Base-by-base conservation (phyloP, 2,888 invertebrate species). In the Mythimna pallens region DNA sequence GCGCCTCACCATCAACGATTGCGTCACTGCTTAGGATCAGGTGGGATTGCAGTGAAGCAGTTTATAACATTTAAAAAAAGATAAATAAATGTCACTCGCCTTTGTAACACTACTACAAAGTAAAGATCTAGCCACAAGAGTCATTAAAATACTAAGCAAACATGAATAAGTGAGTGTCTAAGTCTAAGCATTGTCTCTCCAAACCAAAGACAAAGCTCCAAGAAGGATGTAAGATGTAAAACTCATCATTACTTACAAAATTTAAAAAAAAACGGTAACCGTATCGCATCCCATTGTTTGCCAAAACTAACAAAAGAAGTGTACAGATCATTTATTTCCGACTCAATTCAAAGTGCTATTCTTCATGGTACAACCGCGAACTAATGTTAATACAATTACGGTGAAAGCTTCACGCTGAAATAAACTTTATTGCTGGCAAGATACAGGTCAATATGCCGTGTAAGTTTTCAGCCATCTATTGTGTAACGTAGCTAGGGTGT, bases 291-390 rank as follows among this genome's bases (percentile, higher is more conserved):
- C 85, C 73, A 86, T 86, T 86, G 86, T 86, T 86, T 81, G 86
- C 83, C 85, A 86, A 86, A 86, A 86, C 86, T 81, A 87, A 87
- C 88, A 88, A 86, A 86, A 78, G 88, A 81, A 82, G 70, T 78
- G 76, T 84, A 83, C 86, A 80, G 87, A 84, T 85, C 84, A 88
- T 87, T 88, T 83, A 88, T 88, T 86, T 83, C 86, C 80, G 83
- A 82, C 78, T 76, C 80, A 74, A 78, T 78, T 78, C 75, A 76
- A 71, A 80, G 74, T 63, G 36, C 78, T 85, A 88, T 89, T 89
- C 82, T 89, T 87, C 83, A 83, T 73, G 65, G 85, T 87, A 87
- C 81, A 34, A 73, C 75, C 65, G 62, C 70, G 66, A 68, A 80
- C 76, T 74, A 81, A 85, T 82, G 78, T 83, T 75, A 74, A 71